Percentiles rank a stretch among this genome's conserved stretches.
These are phyloP conservation scores for Meriones psammophilus DNA, from an alignment of 2,797 vertebrate species.

Conservation along the genomic window DNA sequence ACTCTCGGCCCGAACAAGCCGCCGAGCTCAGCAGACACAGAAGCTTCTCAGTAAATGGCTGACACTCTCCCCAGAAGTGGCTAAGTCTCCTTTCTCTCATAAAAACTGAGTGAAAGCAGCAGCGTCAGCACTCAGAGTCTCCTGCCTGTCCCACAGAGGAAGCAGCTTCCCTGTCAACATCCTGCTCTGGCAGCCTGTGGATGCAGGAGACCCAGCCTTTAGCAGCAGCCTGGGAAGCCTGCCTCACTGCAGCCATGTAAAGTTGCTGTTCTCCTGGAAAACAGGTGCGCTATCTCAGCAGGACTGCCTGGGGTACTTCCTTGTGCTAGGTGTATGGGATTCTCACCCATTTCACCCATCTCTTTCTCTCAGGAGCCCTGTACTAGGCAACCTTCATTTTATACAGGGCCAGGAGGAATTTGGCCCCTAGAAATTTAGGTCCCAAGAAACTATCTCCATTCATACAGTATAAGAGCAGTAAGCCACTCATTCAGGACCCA, in stretches of 20 bases:
- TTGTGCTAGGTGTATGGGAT: too few species aligned
- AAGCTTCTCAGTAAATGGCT: neutral
- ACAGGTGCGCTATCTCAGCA: neutral
- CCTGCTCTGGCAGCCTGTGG: slow-evolving; percentile 13
- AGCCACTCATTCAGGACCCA: neutral
- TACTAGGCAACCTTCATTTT: neutral
- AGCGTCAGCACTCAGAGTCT: neutral
- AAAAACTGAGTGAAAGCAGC: neutral
- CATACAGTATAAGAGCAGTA: neutral
- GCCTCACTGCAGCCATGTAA: fast-evolving
- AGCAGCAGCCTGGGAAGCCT: neutral
- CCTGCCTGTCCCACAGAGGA: slow-evolving; percentile 51
- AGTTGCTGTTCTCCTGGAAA: neutral
- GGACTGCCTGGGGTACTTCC: fast-evolving
- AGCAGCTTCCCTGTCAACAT: slow-evolving; percentile 12
- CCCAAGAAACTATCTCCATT: neutral
- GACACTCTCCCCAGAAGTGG: neutral
- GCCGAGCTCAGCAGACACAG: fast-evolving
- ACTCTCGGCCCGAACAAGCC: neutral
- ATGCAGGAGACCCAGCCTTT: neutral
- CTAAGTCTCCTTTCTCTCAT: neutral
- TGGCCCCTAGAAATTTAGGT: neutral
- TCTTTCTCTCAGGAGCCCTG: neutral
- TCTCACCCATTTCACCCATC: neutral
- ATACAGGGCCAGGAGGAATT: neutral